Conservation (phyloP, 1,140 invertebrate genomes). For the Steinernema khuongi region DNA sequence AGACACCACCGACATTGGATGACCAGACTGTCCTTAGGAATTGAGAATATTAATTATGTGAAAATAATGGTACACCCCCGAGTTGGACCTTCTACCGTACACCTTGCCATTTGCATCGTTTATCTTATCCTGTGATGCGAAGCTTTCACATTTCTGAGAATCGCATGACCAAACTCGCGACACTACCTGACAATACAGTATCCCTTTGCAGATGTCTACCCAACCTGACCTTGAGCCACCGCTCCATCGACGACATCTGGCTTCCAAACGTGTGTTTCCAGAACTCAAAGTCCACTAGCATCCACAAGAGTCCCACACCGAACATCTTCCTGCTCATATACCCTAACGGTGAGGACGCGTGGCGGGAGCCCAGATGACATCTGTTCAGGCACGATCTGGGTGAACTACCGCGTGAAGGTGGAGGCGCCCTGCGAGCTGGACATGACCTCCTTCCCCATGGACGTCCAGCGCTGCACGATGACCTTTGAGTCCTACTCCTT, state of each 20-base stretch:
- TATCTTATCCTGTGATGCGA: no score
- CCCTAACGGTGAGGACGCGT: constrained; percentile 25
- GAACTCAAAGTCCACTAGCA: constrained; percentile 36
- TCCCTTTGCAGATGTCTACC: constrained; percentile 34
- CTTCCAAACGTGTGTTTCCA: constrained; percentile 44
- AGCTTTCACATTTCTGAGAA: no score
- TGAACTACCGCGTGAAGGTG: constrained; percentile 40
- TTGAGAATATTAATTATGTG: no score
- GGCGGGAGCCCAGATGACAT: not conserved
- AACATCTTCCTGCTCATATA: constrained; percentile 39
- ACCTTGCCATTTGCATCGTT: no score
- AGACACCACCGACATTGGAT: no score
- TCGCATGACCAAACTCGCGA: not conserved
- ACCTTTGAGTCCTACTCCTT: constrained; percentile 31
- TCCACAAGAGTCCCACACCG: constrained; percentile 37
- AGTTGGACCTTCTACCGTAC: no score
- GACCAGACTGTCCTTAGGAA: no score
- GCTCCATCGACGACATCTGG: constrained; percentile 43
- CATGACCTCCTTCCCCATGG: constrained; percentile 40
- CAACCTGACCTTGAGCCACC: constrained; percentile 41
- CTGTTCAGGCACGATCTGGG: constrained; percentile 29
- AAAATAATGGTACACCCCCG: no score
- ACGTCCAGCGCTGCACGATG: not conserved
- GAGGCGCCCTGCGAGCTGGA: constrained; percentile 42
- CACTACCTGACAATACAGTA: not conserved